Conservation (phyloP, 2,113 vertebrate species). For the Eonycteris spelaea region DNA sequence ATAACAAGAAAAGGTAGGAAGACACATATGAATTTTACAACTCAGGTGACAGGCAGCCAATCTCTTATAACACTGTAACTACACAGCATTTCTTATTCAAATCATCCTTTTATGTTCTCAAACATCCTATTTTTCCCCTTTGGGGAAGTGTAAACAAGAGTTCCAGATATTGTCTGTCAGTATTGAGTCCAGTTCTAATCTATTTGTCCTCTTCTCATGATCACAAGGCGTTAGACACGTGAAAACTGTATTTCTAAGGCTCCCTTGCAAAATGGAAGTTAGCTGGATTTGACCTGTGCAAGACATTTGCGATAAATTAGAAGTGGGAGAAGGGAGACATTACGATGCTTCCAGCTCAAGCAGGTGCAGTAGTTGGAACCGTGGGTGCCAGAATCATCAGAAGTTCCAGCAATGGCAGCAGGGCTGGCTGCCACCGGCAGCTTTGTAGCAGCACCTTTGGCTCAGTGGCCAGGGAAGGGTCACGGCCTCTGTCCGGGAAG, state of each 20-base stretch:
- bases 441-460: neutral
- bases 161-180: no score
- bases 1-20: neutral
- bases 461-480: neutral
- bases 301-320: neutral
- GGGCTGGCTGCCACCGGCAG: neutral
- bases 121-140: neutral
- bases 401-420: neutral
- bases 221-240: neutral
- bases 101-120: neutral
- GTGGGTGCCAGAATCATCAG: neutral
- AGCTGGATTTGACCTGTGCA: neutral
- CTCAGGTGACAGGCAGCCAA: neutral
- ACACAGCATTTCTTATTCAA: neutral
- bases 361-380: neutral
- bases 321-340: neutral
- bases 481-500: neutral
- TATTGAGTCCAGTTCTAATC: neutral
- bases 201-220: neutral
- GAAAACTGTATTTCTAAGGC: neutral
- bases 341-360: neutral
- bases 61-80: neutral
- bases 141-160: neutral
- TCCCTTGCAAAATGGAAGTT: neutral
- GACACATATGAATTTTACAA: neutral